Conservation (phyloP, 2,113 vertebrate species). For the mouse (Mus musculus) region GRCm39 chr8:10659501-10660000, state of each 20-base stretch:
- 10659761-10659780: not conserved
- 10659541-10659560: constrained; percentile 44
- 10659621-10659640: constrained; percentile 61
- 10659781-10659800: not conserved
- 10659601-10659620: constrained; percentile 53
- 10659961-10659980: not conserved
- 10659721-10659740: not conserved
- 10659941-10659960: not conserved
- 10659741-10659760: constrained; percentile 58
- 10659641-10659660: constrained; percentile 69
- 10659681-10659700: constrained; percentile 55
- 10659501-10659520: constrained; percentile 57
- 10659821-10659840: not conserved
- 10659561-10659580: not conserved
- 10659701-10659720: constrained; percentile 50
- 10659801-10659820: not conserved
- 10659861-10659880: not conserved
- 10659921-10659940: not conserved
- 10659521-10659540: constrained; percentile 47
- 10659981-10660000: not conserved
- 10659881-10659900: not conserved
- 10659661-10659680: constrained; percentile 64
- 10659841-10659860: not conserved
- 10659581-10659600: constrained; percentile 1
- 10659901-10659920: not conserved